A percentile compares a stretch with the other conserved stretches of the same genome.
These are phyloP conservation scores for Catalaphyllia jardinei DNA, from an alignment of 64 coral and sea anemone species.

Conservation along the genomic window DNA sequence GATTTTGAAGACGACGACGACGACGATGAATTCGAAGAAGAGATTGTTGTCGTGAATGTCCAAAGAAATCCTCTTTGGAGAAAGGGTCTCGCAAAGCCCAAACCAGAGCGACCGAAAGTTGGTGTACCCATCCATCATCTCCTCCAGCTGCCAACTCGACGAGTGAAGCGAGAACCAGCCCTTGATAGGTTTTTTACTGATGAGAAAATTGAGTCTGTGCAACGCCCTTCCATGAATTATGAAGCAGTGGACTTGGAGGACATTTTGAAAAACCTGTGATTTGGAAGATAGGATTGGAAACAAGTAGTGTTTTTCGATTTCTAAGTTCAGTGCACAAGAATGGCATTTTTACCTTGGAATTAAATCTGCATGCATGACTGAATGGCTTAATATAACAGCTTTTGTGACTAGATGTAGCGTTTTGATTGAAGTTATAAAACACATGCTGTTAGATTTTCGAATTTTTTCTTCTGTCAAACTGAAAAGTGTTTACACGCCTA, in stretches of 20 bases:
- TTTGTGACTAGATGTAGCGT: too few species aligned
- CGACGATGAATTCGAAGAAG: conserved; percentile 45
- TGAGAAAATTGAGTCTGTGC: conserved; percentile 17
- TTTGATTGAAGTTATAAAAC: too few species aligned
- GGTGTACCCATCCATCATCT: conserved; percentile 8
- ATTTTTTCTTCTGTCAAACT: too few species aligned
- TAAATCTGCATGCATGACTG: too few species aligned
- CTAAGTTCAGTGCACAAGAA: too few species aligned
- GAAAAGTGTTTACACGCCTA: too few species aligned
- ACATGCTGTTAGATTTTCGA: too few species aligned
- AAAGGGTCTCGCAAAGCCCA: conserved; percentile 11
- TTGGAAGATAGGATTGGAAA: too few species aligned
- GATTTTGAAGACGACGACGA: not conserved
- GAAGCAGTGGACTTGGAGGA: not conserved
- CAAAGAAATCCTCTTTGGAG: conserved; percentile 18
- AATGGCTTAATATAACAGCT: too few species aligned
- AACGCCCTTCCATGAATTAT: not conserved
- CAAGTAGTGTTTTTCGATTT: too few species aligned
- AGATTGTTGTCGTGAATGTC: conserved; percentile 17
- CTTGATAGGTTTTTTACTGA: not conserved
- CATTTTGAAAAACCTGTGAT: not conserved
- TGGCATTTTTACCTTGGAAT: too few species aligned
- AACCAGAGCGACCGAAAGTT: conserved; percentile 11
- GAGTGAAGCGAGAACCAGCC: not conserved
- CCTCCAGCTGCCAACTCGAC: not conserved